Percentiles rank a stretch among this genome's conserved stretches.
Conservation (phyloP, 2,797 vertebrate genomes). For the Spinibarbus caldwelli region DNA sequence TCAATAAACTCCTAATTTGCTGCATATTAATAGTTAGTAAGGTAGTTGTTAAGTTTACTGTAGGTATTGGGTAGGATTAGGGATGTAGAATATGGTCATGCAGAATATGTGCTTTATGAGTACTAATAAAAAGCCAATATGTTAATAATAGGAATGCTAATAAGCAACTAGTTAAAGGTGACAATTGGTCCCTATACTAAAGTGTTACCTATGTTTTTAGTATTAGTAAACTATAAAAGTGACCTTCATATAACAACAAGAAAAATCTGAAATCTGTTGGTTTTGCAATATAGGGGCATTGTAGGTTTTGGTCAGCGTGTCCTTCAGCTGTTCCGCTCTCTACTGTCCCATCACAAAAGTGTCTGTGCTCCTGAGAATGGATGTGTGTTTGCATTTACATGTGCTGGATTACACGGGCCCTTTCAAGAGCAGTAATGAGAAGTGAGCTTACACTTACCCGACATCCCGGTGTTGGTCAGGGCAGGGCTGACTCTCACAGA, state of each 20-base stretch:
- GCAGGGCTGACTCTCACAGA: conserved; percentile 49
- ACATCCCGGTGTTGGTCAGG: conserved; percentile 47
- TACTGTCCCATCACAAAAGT: conserved; percentile 35
- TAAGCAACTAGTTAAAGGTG: background rate
- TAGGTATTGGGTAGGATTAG: too few relatives aligned
- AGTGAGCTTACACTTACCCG: conserved; percentile 49
- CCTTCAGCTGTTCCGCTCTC: conserved; percentile 13
- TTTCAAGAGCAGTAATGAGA: conserved; percentile 52
- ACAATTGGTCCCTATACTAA: background rate
- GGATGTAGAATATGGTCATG: too few relatives aligned
- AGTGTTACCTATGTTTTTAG: background rate
- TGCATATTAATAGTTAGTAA: too few relatives aligned
- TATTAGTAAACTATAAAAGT: background rate
- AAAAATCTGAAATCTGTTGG: background rate
- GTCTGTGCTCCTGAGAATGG: conserved; percentile 23
- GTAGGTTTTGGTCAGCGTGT: background rate
- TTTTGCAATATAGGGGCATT: background rate
- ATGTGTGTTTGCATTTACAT: conserved; percentile 53
- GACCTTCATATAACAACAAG: background rate
- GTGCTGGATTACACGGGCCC: conserved; percentile 42
- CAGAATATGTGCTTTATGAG: too few relatives aligned
- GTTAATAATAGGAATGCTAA: background rate
- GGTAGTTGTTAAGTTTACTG: too few relatives aligned
- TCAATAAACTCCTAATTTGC: too few relatives aligned
- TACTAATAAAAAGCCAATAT: background rate